Evolutionary conservation across 2,888 invertebrate genomes (phyloP), one percentile per base, ranked within the genome.

Genomic region (Dryobotodes eremita): DNA sequence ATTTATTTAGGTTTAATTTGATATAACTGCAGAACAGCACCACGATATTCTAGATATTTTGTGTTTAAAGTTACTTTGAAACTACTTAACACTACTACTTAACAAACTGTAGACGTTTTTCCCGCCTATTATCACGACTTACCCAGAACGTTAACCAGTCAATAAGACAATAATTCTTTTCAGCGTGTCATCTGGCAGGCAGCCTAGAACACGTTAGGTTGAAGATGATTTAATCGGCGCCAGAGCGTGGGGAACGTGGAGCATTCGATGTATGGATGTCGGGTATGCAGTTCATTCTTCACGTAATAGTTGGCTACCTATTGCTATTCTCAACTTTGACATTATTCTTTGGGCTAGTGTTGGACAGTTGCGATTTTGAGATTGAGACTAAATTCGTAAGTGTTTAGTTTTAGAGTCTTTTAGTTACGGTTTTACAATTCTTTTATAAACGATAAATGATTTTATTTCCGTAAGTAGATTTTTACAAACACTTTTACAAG

Each of bases 321-420:
- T 5, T 62, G 81, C 71, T 87, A 64, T 77, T 75, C 73, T 87
- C 79, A 88, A 88, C 89, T 83, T 76, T 88, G 86, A 86, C 88
- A 88, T 88, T 89, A 71, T 64, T 55, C 42, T 1, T 20, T 26
- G 50, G 8, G 42, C 55, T 72, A 70, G 59, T 69, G 59, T 6
- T 57, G 36, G 55, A 13, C n/a, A 8, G 20, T 6, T 70, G 36
- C 0, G 23, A 59, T 48, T 36, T 26, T 13, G 36, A 26, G 7
- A 53, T 8, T 50, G 50, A 17, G 17, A 13, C 53, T 20, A 53
- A 20, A 20, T 53, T 53, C 53, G 53, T 55, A 10, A 23, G 23
- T 55, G 1, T 55, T 55, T 23, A 4, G 42, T 64, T 23, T 64
- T 36, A 36, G 23, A 4, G 42, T 5, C 13, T n/a, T 65, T 42